Evolutionary conservation across 2,888 invertebrate species (phyloP), one percentile per base, ranked within the genome.

Genomic region (Xestia c-nigrum): DNA sequence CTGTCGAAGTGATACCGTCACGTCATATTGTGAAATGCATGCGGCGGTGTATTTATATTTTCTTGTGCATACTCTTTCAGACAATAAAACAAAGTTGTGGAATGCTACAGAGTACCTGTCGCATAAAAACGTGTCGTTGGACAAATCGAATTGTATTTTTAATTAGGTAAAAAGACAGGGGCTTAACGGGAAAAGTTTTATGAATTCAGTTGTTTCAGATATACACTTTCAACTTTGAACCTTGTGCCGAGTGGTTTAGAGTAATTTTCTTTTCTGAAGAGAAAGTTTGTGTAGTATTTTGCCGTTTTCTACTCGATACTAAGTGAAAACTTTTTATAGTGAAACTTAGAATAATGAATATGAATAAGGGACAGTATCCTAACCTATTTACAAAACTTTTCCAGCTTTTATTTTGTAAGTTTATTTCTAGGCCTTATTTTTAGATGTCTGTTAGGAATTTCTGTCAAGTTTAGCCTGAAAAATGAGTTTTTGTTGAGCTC

Each of bases 121-220:
- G 87, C 88, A 90, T 90, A 92, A 93, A 91, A 91, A 86, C 68
- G 85, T 81, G 86, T 76, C 83, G 72, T 79, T 82, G 84, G 88
- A 91, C 90, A 92, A 94, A 94, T 94, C 91, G 90, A 91, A 91
- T 89, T 85, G 91, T 86, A 91, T 90, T 91, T 93, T 93, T 85
- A 88, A 87, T 87, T 84, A 88, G 76, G 74, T 61, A 83, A 79
- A 80, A 84, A 74, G 77, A 84, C 72, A 47, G 72, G 61, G 50
- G 38, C 43, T 78, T 57, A 72, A 59, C 63, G 43, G n/a, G 75
- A 24, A 52, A 74, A 59, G 19, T 57, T 74, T 46, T 50, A 72
- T 1, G 24, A 24, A 65, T 70, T 57, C 40, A 52, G 31, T 76
- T 78, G 40, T 38, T 40, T 61, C 67, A 59, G 40, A 19, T 16